These are phyloP conservation scores for Gorsachius goisagi DNA, from an alignment of 2,113 vertebrate species.

Conservation along the genomic window DNA sequence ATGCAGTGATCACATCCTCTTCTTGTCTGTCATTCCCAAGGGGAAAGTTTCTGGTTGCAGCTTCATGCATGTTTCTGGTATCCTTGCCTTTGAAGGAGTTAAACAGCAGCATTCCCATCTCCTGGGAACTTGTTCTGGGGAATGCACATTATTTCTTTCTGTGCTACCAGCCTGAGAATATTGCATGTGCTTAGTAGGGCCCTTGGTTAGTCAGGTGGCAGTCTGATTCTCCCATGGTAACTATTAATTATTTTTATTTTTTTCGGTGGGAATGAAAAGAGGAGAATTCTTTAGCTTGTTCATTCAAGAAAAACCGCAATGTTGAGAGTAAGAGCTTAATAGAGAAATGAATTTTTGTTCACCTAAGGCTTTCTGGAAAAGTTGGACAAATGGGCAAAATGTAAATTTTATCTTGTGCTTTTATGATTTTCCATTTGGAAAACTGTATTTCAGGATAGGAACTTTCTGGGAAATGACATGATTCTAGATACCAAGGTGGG, in stretches of 20 bases:
- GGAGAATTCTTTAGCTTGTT: not conserved
- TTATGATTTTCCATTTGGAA: not conserved
- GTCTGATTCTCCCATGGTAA: constrained; percentile 25
- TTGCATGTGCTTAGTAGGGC: not conserved
- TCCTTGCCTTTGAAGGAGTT: constrained; percentile 22
- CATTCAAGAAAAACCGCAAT: not conserved
- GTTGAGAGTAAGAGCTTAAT: not conserved
- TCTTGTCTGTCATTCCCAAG: not conserved
- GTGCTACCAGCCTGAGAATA: constrained; percentile 37
- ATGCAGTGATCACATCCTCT: not conserved
- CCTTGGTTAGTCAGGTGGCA: constrained; percentile 39
- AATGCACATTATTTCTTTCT: constrained; percentile 19
- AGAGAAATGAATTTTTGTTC: not conserved
- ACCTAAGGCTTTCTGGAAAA: not conserved
- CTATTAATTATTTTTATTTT: not conserved
- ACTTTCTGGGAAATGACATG: not conserved
- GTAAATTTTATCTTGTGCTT: not conserved
- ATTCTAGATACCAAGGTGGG: not conserved
- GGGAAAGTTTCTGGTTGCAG: not conserved
- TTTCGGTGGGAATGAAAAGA: not conserved
- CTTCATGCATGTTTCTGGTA: not conserved
- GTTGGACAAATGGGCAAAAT: not conserved
- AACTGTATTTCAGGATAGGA: not conserved
- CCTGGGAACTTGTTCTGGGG: not conserved
- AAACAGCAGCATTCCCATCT: not conserved